These are phyloP conservation scores for Neuroterus valhalla DNA, from an alignment of 1,140 invertebrate species.

Conservation along the genomic window DNA sequence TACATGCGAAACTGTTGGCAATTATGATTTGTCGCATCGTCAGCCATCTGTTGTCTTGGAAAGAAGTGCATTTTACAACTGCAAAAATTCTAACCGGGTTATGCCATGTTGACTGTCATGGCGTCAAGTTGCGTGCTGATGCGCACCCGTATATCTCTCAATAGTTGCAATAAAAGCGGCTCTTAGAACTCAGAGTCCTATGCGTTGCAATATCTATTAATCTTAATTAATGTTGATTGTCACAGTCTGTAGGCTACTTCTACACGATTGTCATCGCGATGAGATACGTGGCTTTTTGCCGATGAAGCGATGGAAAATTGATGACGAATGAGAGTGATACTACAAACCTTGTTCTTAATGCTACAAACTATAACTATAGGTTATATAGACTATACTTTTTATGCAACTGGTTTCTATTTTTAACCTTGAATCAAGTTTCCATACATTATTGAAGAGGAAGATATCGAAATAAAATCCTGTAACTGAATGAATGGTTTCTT, in stretches of 20 bases:
- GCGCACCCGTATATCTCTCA: constrained; percentile 23
- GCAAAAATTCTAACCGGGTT: constrained; percentile 26
- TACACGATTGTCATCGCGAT: constrained; percentile 25
- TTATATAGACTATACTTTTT: too few relatives aligned
- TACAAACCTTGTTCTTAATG: not conserved
- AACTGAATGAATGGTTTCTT: too few relatives aligned
- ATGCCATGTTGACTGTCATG: constrained; percentile 14
- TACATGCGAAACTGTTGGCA: constrained; percentile 36
- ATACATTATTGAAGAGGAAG: too few relatives aligned
- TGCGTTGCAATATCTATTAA: constrained; percentile 27
- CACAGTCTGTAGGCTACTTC: constrained; percentile 17
- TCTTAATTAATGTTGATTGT: constrained; percentile 31
- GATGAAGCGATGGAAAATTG: constrained; percentile 3
- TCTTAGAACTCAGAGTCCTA: constrained; percentile 1
- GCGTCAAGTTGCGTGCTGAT: constrained; percentile 17
- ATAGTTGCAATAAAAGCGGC: constrained; percentile 2
- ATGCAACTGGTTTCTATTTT: too few relatives aligned
- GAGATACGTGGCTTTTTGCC: constrained; percentile 13
- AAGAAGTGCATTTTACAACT: constrained; percentile 33
- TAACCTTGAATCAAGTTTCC: too few relatives aligned
- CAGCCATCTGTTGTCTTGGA: constrained; percentile 58
- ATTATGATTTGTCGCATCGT: constrained; percentile 67
- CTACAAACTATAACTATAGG: not conserved
- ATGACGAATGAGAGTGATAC: constrained; percentile 2
- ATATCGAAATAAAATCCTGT: too few relatives aligned